phyloP scores from a whole-genome alignment of 2,888 invertebrate species.

The Drosophila borborema region DNA sequence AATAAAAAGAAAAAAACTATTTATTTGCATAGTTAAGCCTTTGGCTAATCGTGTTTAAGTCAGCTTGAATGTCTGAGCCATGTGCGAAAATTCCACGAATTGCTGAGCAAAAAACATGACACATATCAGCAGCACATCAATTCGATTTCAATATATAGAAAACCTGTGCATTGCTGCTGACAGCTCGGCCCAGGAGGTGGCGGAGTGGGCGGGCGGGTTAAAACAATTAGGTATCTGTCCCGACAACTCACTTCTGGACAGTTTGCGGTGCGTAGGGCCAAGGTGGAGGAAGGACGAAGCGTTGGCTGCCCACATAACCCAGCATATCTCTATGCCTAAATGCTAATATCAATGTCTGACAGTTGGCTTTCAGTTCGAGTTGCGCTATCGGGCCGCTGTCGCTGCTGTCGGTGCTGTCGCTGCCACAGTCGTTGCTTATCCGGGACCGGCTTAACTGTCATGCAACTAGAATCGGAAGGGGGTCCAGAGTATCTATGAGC shows the following conservation, averaged over 20 bases:
- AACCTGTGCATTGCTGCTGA: conserved; percentile 8
- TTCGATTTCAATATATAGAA: conserved; percentile 9
- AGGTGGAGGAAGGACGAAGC: background rate
- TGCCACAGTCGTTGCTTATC: conserved; percentile 56
- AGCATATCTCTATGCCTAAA: conserved; percentile 71
- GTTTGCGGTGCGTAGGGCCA: background rate
- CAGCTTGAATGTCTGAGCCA: background rate
- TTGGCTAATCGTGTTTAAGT: background rate
- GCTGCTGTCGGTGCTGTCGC: conserved; percentile 7
- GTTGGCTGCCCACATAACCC: conserved; percentile 23
- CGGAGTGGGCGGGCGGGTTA: background rate
- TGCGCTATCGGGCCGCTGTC: conserved; percentile 24
- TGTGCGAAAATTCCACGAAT: conserved; percentile 9
- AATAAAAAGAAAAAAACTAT: background rate
- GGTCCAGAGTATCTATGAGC: conserved; percentile 66
- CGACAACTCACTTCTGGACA: background rate
- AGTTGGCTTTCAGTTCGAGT: conserved; percentile 70
- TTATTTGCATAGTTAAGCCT: background rate
- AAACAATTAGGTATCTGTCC: conserved; percentile 31
- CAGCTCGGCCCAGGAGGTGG: background rate
- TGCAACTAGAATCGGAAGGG: conserved; percentile 69
- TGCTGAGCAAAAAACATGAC: background rate
- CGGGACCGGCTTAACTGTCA: conserved; percentile 74
- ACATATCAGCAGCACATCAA: background rate
- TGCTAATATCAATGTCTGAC: conserved; percentile 77